Conservation (phyloP, 2,888 invertebrate genomes). For the Notodonta dromedarius region DNA sequence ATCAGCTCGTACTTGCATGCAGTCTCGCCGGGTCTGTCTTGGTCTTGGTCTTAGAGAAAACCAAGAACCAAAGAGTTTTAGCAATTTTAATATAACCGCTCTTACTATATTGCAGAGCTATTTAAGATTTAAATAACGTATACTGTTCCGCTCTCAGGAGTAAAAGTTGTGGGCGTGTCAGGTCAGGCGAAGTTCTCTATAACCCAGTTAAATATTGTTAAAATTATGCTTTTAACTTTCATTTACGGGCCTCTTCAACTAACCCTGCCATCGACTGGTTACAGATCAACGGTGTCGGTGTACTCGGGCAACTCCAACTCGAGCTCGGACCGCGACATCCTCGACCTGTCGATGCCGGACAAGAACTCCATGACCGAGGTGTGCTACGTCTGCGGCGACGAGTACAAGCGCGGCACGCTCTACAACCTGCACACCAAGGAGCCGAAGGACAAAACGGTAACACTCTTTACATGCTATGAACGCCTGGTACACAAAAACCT, state of each 20-base stretch:
- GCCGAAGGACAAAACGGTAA: constrained; percentile 81
- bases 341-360: constrained; percentile 96
- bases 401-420: constrained; percentile 92
- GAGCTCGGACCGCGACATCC: constrained; percentile 91
- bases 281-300: constrained; percentile 78
- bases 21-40: too few relatives aligned
- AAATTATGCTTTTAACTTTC: background rate
- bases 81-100: too few relatives aligned
- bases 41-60: too few relatives aligned
- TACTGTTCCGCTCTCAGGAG: too few relatives aligned
- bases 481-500: background rate
- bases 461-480: background rate
- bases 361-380: constrained; percentile 95
- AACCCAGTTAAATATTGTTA: too few relatives aligned
- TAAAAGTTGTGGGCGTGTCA: too few relatives aligned
- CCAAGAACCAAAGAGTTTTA: too few relatives aligned
- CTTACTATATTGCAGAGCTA: too few relatives aligned
- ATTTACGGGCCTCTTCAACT: background rate
- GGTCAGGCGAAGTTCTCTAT: too few relatives aligned
- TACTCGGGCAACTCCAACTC: constrained; percentile 81
- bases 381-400: constrained; percentile 95
- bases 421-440: constrained; percentile 87
- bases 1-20: too few relatives aligned
- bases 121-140: too few relatives aligned
- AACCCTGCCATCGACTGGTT: constrained; percentile 20